Evolutionary conservation across 2,888 invertebrate species (phyloP), one percentile per base, ranked within the genome.

Genomic region (Trachelus stipa): DNA sequence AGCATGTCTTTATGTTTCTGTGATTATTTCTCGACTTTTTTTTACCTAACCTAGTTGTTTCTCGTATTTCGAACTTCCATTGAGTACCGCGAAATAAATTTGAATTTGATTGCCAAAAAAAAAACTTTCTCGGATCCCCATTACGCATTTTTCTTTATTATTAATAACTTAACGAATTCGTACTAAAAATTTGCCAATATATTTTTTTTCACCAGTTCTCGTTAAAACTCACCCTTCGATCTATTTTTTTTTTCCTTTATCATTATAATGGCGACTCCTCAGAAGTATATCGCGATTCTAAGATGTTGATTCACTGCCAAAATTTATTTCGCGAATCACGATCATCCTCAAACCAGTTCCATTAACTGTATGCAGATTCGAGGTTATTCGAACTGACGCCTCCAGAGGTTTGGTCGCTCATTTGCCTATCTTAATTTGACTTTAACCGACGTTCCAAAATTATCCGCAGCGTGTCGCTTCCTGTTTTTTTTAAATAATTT

Each of bases 341-440:
- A 56, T 56, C 56, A 56, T 56, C 56, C 56, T 23, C 56, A 0
- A 9, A 56, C 56, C 56, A 56, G 56, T 56, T 56, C 23, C 6
- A 56, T 56, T 56, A 56, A 56, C 56, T 3, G 56, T 56, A 56
- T 23, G 56, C 56, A 56, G 74, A 68, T 73, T 80, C 34, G 75
- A 69, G 75, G 78, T 83, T 82, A 82, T 83, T 79, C 78, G 79
- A 76, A 77, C 35, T 69, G 77, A 78, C 74, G 69, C 77, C 77
- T 80, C 74, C 30, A 37, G 76, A 73, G 56, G 23, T 15, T 56
- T 56, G 23, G 23, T 56, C 6, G 23, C 56, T 40, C 6, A 23
- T 56, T 40, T 40, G 15, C 56, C 56, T 56, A 56, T 56, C 56
- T 56, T 23, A 56, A 56, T 56, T 56, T 23, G 56, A 56, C 56